Evolutionary conservation across 2,113 vertebrate genomes (phyloP).

Genomic region (Dicentrarchus labrax): DNA sequence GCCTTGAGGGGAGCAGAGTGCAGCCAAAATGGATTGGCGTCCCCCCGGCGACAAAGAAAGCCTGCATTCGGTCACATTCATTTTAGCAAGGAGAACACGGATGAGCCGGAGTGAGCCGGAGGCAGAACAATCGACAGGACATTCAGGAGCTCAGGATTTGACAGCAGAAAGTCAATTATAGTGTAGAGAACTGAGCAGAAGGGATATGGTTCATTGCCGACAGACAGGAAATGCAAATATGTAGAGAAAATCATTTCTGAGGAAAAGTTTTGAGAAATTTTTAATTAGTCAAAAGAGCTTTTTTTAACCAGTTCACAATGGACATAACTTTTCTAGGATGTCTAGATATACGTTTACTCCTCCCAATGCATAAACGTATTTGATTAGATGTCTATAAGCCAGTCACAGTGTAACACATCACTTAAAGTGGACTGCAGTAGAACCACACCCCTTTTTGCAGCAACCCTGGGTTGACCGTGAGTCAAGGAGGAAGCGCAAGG

Average conservation of each 20-base stretch:
- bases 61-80: conserved; percentile 11
- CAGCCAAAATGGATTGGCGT: conserved; percentile 12
- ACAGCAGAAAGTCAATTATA: conserved; percentile 29
- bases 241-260: background rate
- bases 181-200: background rate
- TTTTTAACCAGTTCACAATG: too few species aligned
- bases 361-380: too few species aligned
- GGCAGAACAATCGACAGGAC: background rate
- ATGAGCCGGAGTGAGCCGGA: background rate
- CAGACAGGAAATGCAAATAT: background rate
- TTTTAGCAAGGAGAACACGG: background rate
- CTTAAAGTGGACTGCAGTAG: too few species aligned
- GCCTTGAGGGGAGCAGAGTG: conserved; percentile 30
- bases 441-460: too few species aligned
- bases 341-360: too few species aligned
- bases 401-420: too few species aligned
- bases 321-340: too few species aligned
- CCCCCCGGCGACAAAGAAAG: background rate
- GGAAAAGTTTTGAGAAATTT: background rate
- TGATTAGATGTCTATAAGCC: too few species aligned
- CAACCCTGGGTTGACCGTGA: too few species aligned
- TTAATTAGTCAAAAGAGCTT: background rate
- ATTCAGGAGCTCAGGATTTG: background rate
- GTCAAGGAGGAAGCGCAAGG: too few species aligned
- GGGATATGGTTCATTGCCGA: background rate